Percentiles rank a stretch among this genome's conserved stretches.
Evolutionary conservation across 2,113 vertebrate species (phyloP).

Genomic region (Callipepla californica): DNA sequence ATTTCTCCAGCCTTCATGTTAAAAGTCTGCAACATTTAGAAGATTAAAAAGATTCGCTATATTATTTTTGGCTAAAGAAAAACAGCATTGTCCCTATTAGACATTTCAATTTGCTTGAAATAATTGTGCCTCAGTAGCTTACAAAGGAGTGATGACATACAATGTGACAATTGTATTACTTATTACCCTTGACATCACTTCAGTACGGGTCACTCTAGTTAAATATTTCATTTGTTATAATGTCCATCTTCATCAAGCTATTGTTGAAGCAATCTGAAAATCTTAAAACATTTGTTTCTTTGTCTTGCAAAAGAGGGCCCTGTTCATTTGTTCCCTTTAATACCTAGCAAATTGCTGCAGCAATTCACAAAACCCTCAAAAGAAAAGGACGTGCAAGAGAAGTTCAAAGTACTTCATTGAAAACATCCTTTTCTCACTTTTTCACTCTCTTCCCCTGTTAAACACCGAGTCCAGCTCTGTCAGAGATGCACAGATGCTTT

Average conservation of each 20-base stretch:
- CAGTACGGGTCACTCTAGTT: slow-evolving; percentile 57
- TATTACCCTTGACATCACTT: slow-evolving; percentile 63
- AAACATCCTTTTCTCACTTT: slow-evolving; percentile 38
- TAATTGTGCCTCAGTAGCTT: slow-evolving; percentile 47
- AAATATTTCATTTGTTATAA: slow-evolving; percentile 62
- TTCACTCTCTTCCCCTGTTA: background rate
- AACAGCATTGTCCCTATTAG: slow-evolving; percentile 13
- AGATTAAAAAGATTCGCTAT: background rate
- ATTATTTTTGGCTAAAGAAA: slow-evolving; percentile 43
- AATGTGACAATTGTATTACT: slow-evolving; percentile 63
- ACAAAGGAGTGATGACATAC: slow-evolving; percentile 60
- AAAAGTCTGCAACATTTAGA: background rate
- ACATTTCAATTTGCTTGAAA: slow-evolving; percentile 55
- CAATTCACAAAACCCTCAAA: slow-evolving; percentile 24
- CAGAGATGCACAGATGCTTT: slow-evolving; percentile 12
- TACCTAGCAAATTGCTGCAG: slow-evolving; percentile 47
- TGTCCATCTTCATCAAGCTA: slow-evolving; percentile 61
- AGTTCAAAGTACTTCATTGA: slow-evolving; percentile 28
- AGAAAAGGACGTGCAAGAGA: background rate
- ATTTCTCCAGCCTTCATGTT: background rate
- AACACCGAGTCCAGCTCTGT: background rate
- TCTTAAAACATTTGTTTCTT: slow-evolving; percentile 53
- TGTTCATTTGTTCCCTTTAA: slow-evolving; percentile 47
- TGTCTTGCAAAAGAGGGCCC: slow-evolving; percentile 28
- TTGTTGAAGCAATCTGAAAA: slow-evolving; percentile 50